Base-by-base conservation (phyloP, 2,113 vertebrate genomes). In the Recurvirostra avosetta region DNA sequence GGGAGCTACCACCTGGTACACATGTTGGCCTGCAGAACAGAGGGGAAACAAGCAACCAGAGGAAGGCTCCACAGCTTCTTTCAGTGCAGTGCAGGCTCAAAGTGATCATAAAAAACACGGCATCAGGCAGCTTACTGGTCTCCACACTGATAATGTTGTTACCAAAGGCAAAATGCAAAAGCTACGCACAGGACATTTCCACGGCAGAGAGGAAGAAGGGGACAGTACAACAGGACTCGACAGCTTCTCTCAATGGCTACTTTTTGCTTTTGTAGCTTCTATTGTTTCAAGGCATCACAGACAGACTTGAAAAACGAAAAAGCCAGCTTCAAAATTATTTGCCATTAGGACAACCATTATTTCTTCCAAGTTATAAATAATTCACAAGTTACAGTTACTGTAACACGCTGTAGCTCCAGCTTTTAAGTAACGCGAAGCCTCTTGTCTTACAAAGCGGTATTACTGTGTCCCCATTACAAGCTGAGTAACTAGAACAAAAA, bases 401-500 rank as follows among this genome's bases (percentile, higher is more conserved):
- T 63, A 92, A 92, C 66, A 70, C 40, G 63, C 59, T 73, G 61
- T n/a, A 94, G 90, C 56, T 87, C 72, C 59, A 50, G 66, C 74
- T 92, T 94, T 75, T 91, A 95, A 91, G 47, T 50, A 94, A 73
- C 40, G 83, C 29, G 18, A 91, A 84, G 52, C 68, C 73, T 90
- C 66, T 90, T 84, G 92, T 94, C 81, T 95, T 95, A 92, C 59
- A 89, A 81, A 95, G n/a, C 67, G 62, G 12, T 93, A 92, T 52
- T 92, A 61, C 84, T 88, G 66, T 75, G 74, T 84, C 81, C 82
- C 76, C 86, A 38, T 70, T 95, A 50, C 12, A 88, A 62, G 47
- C 25, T 85, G 91, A 92, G 43, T 66, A 96, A 97, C 81, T 86
- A 77, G 41, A 96, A 94, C 74, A 85, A 96, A 97, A 96, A 88